A percentile compares a stretch with the other conserved stretches of the same genome.
Conservation (phyloP, 2,113 vertebrate genomes). For the Percina caprodes region DNA sequence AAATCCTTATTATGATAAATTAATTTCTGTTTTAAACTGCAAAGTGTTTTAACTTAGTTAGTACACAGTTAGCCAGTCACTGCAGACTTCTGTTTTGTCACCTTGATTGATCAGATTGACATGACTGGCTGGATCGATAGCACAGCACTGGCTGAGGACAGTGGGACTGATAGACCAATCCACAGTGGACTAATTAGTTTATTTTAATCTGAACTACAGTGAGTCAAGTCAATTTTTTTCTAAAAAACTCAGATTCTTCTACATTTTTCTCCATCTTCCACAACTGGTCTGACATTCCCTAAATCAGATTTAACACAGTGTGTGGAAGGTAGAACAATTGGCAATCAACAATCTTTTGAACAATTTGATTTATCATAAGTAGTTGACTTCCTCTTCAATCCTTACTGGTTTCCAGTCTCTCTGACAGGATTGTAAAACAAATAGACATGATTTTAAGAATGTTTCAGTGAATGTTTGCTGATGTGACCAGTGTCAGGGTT, state of each 20-base stretch:
- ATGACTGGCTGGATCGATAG: constrained; percentile 55
- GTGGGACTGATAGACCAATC: constrained; percentile 34
- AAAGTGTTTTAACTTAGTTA: background rate
- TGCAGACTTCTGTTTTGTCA: constrained; percentile 37
- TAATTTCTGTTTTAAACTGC: background rate
- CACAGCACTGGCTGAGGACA: constrained; percentile 36
- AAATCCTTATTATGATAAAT: background rate
- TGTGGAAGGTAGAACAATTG: background rate
- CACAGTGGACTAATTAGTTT: constrained; percentile 55
- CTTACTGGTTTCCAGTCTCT: background rate
- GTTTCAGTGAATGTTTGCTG: constrained; percentile 11
- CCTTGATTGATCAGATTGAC: constrained; percentile 62
- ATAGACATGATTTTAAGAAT: background rate
- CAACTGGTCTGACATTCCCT: background rate
- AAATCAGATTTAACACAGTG: background rate
- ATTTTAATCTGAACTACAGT: constrained; percentile 47
- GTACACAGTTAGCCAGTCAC: background rate
- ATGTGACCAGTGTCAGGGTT: constrained; percentile 22
- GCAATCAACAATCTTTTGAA: too few species aligned
- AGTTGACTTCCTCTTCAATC: background rate
- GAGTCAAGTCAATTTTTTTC: constrained; percentile 7
- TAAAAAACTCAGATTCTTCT: background rate
- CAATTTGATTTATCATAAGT: background rate
- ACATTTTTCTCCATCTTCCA: background rate
- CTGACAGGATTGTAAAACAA: background rate